Conservation (phyloP, 2,888 invertebrate genomes). For the Sinopyrophorus schimmeli region DNA sequence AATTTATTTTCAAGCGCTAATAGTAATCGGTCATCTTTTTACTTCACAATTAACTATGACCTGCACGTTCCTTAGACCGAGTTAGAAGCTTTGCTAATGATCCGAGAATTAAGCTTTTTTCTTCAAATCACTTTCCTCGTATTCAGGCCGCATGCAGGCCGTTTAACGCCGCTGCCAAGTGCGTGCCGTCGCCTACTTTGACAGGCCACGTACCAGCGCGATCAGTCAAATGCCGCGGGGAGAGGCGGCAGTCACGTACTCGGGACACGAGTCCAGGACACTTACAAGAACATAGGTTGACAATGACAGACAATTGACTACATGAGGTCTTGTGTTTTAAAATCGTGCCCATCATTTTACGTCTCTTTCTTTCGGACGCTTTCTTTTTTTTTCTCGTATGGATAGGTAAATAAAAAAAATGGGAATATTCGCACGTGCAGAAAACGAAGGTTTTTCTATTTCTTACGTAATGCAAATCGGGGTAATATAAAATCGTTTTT, state of each 20-base stretch:
- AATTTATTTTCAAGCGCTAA: constrained; percentile 43
- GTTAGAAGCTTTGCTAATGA: constrained; percentile 34
- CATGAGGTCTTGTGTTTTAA: constrained; percentile 37
- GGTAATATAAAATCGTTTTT: too few species aligned
- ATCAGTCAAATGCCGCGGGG: constrained; percentile 36
- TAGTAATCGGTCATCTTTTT: constrained; percentile 42
- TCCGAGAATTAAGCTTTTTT: constrained; percentile 28
- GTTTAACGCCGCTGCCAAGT: constrained; percentile 31
- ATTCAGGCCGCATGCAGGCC: constrained; percentile 31
- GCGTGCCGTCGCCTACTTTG: constrained; percentile 33
- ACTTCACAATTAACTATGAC: constrained; percentile 44
- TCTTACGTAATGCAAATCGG: too few species aligned
- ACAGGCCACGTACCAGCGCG: constrained; percentile 38
- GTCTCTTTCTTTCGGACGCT: constrained; percentile 11
- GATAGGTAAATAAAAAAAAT: too few species aligned
- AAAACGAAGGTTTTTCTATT: too few species aligned
- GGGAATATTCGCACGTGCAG: too few species aligned
- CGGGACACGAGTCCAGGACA: constrained; percentile 34
- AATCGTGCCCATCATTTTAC: constrained; percentile 28
- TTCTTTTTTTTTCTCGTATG: too few species aligned
- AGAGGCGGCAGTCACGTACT: constrained; percentile 31
- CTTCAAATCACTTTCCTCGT: constrained; percentile 33
- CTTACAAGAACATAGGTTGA: constrained; percentile 38
- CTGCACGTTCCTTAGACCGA: constrained; percentile 39
- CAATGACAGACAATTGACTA: constrained; percentile 40